Conservation (phyloP, 2,888 invertebrate genomes). For the Zaprionus bogoriensis region DNA sequence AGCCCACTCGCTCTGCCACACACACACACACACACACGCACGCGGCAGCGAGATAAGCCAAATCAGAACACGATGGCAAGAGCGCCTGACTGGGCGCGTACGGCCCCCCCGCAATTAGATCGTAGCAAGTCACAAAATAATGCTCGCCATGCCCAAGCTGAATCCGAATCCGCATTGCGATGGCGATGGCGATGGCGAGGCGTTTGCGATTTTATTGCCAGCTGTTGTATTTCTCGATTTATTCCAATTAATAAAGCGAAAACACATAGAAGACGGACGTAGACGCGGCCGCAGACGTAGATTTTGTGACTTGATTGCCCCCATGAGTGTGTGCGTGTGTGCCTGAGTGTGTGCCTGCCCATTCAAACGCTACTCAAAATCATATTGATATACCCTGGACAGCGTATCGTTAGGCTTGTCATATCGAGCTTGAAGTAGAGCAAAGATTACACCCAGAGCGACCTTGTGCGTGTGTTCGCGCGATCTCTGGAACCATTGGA, state of each 20-base stretch:
- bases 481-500: neutral
- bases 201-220: constrained; percentile 31
- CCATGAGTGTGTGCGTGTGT: neutral
- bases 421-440: neutral
- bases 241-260: constrained; percentile 57
- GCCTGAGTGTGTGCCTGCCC: neutral
- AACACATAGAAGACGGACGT: neutral
- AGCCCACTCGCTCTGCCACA: constrained; percentile 14
- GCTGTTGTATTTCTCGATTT: constrained; percentile 23
- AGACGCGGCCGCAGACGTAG: neutral
- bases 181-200: neutral
- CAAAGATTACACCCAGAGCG: neutral
- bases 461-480: neutral
- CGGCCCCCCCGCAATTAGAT: neutral
- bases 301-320: neutral
- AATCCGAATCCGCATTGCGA: neutral
- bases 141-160: too few relatives aligned
- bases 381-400: neutral
- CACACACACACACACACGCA: too few relatives aligned
- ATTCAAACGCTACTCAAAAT: neutral
- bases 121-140: too few relatives aligned
- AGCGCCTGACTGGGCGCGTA: neutral
- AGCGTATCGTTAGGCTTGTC: neutral
- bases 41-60: neutral
- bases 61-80: constrained; percentile 8